Conservation (phyloP, 2,113 vertebrate genomes). For the Lepidiolamprologus cunningtoni region DNA sequence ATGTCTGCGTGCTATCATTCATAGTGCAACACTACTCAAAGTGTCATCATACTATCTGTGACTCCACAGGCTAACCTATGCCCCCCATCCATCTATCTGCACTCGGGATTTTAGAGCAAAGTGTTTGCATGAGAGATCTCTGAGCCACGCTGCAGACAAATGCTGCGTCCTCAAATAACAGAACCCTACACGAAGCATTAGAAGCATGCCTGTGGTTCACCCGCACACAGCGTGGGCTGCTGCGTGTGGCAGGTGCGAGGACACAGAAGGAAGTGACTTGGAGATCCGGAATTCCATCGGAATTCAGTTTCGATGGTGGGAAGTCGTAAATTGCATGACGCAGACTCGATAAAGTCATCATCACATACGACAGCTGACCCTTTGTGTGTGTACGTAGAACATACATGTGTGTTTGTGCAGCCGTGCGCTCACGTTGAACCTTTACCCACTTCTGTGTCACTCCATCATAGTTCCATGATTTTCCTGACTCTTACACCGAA, state of each 20-base stretch:
- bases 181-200: neutral
- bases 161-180: neutral
- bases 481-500: neutral
- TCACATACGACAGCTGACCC: neutral
- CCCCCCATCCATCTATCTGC: neutral
- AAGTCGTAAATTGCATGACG: neutral
- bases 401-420: neutral
- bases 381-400: neutral
- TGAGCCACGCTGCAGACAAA: neutral
- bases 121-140: neutral
- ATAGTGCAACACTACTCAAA: slow-evolving; percentile 1
- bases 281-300: neutral
- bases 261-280: slow-evolving; percentile 12
- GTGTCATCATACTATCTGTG: neutral
- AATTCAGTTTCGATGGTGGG: neutral
- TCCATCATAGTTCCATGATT: neutral
- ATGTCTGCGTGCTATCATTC: neutral
- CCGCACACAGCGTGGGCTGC: neutral
- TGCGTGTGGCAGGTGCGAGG: neutral
- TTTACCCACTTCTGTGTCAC: neutral
- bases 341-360: neutral
- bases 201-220: neutral
- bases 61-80: neutral
- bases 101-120: neutral
- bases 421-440: neutral